Evolutionary conservation across 2,797 vertebrate genomes (phyloP), one percentile per base, ranked within the genome.

Genomic region (Tenualosa ilisha): DNA sequence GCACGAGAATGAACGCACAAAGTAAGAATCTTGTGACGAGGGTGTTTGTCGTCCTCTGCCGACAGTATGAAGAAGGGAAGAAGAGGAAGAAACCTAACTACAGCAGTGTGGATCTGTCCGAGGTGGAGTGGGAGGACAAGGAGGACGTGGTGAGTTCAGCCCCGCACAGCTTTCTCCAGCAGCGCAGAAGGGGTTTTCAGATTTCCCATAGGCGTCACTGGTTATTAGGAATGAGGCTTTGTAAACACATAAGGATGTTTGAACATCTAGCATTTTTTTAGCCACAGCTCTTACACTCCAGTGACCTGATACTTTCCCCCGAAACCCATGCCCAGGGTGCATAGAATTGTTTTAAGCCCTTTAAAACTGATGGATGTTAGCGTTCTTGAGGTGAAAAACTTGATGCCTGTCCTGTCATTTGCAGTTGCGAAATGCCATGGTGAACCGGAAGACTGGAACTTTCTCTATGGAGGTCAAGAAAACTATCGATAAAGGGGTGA

Each of bases 381-480:
- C 0, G 40, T 24, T 24, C 0, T 26, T 22, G 31, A n/a, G 26
- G 59, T 12, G 8, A n/a, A 51, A 56, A 56, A 56, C 4, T 24
- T 89, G 65, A 72, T 24, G 40, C 40, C 46, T 40, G 51, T 88
- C 88, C 50, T 85, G 82, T 91, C 86, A 89, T 88, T 93, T 94
- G 85, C 88, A 99, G 98, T 94, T 99, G 88, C 96, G 98, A 92
- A 99, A 99, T 50, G 98, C 97, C 87, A 99, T 99, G 98, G 98
- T 99, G 92, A 99, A 99, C 94, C 95, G 97, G 88, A 98, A 98
- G 94, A 99, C 97, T 0, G 98, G 98, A 84, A 97, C 95, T 84
- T 99, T 99, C 91, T 97, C 98, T 59, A 98, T 99, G 97, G 98
- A 98, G 90, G 98, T 99, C 91, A 99, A 98, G 93, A 99, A 99